Evolutionary conservation across 2,888 invertebrate species (phyloP).

Genomic region (Muschampia staudingeri): DNA sequence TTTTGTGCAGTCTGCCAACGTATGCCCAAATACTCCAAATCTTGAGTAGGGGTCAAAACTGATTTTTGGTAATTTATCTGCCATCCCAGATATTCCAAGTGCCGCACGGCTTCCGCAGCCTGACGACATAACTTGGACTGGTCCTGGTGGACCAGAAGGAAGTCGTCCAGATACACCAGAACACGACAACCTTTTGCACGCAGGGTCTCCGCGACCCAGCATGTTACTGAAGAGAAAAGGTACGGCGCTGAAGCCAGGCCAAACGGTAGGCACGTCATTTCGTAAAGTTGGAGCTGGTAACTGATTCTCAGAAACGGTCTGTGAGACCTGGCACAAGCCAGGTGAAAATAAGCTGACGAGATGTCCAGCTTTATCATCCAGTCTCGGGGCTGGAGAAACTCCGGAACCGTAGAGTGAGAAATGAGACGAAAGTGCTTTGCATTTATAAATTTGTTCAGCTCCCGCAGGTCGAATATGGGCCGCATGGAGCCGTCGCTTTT

Average conservation of each 20-base stretch:
- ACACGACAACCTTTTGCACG: conserved; percentile 52
- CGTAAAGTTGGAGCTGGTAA: neutral
- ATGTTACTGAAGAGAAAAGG: conserved; percentile 51
- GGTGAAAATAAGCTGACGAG: neutral
- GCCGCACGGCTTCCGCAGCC: conserved; percentile 10
- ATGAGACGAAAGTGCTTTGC: neutral
- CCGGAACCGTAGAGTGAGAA: neutral
- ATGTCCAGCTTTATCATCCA: conserved; percentile 1
- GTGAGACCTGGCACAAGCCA: neutral
- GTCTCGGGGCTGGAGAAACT: neutral
- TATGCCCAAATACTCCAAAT: neutral
- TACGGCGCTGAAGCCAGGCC: neutral
- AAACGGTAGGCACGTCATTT: neutral
- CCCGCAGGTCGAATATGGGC: neutral
- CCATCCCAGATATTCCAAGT: neutral
- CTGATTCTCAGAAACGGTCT: neutral
- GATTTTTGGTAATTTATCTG: neutral
- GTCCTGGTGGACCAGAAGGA: conserved; percentile 38
- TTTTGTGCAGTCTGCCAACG: neutral
- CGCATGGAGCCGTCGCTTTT: conserved; percentile 32
- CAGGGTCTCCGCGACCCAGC: conserved; percentile 59
- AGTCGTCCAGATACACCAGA: conserved; percentile 67
- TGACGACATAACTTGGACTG: neutral
- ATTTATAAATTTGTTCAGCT: neutral
- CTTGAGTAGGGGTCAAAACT: neutral